A percentile compares a stretch with the other conserved stretches of the same genome.
phyloP scores from a whole-genome alignment of 2,888 invertebrate species.

The Diaphora mendica region DNA sequence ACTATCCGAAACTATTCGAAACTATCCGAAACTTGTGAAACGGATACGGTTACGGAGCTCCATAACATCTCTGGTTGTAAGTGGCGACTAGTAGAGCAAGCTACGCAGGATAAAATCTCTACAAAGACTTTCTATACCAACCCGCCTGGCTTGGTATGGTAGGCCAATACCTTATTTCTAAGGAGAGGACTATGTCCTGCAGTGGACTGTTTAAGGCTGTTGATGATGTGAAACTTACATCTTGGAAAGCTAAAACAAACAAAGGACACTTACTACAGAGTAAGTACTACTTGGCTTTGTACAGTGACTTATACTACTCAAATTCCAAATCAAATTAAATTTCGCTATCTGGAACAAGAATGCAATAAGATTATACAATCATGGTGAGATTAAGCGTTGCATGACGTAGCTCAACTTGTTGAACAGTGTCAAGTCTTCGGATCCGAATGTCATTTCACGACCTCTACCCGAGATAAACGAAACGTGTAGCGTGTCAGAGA shows the following conservation, averaged over 20 bases:
- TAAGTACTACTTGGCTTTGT: not conserved
- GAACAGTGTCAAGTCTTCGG: conserved; percentile 32
- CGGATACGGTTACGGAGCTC: too few relatives aligned
- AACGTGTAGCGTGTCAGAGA: conserved; percentile 24
- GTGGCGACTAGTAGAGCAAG: too few relatives aligned
- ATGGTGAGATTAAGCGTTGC: conserved; percentile 11
- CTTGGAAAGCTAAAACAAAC: not conserved
- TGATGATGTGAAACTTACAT: not conserved
- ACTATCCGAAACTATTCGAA: too few relatives aligned
- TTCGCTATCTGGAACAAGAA: not conserved
- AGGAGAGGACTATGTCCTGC: too few relatives aligned
- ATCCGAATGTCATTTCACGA: conserved; percentile 54
- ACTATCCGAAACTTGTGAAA: too few relatives aligned
- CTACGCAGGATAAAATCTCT: too few relatives aligned
- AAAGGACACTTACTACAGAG: not conserved
- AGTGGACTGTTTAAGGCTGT: too few relatives aligned
- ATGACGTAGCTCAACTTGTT: conserved; percentile 32
- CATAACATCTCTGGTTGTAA: too few relatives aligned
- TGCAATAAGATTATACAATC: conserved; percentile 5
- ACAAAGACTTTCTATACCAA: too few relatives aligned
- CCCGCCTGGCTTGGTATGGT: too few relatives aligned
- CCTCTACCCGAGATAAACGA: conserved; percentile 53
- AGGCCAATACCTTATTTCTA: too few relatives aligned
- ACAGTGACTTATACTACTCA: not conserved
- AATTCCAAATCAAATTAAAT: not conserved